Conservation (phyloP, 1,140 invertebrate species). For the Calliopsis andreniformis region DNA sequence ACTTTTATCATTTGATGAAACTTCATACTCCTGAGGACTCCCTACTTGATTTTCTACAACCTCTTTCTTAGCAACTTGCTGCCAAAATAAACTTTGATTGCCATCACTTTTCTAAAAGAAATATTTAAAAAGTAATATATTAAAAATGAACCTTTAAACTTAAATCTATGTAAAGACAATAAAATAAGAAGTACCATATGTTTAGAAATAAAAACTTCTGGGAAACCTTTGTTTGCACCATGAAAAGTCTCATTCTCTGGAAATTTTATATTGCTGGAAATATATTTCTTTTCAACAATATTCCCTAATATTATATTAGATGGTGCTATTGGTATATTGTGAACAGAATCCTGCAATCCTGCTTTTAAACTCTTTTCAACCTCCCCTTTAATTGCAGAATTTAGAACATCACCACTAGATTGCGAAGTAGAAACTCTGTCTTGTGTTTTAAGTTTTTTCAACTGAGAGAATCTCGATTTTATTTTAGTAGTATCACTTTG, state of each 20-base stretch:
- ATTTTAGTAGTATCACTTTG: constrained; percentile 26
- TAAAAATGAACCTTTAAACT: background rate
- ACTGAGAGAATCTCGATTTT: constrained; percentile 71
- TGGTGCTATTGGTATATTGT: constrained; percentile 79
- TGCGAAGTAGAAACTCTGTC: constrained; percentile 63
- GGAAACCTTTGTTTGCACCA: constrained; percentile 64
- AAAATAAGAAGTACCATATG: constrained; percentile 24
- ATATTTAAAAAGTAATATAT: constrained; percentile 16
- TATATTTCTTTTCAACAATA: constrained; percentile 83
- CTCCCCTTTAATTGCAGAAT: constrained; percentile 45
- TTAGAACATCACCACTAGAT: constrained; percentile 54
- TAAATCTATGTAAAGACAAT: background rate
- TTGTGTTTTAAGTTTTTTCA: constrained; percentile 44
- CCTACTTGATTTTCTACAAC: background rate
- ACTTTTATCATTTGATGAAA: background rate
- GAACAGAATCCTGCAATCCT: constrained; percentile 73
- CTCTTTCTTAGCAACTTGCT: constrained; percentile 46
- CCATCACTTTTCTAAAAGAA: constrained; percentile 44
- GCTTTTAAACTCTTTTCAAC: background rate
- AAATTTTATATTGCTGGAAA: constrained; percentile 62
- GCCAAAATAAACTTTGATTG: constrained; percentile 68
- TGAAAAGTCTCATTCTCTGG: background rate
- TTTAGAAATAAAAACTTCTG: constrained; percentile 66
- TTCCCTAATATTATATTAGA: constrained; percentile 82
- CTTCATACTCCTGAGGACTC: background rate